Base-by-base conservation (phyloP, 2,113 vertebrate species). In the Ptilorrhoa leucosticta region DNA sequence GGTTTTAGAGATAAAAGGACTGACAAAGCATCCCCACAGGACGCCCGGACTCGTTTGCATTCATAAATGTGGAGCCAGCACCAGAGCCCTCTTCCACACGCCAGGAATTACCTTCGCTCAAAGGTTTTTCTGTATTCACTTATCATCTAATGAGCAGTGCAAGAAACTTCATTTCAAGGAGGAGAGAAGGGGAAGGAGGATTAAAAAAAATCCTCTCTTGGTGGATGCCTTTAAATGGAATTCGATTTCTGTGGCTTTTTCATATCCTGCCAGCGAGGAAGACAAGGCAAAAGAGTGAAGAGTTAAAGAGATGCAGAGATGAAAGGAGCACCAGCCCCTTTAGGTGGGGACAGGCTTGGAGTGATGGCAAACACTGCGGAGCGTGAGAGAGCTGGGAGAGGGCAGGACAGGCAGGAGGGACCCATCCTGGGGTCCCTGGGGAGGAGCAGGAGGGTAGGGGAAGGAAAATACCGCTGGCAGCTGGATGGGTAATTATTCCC, bases 1-100 rank as follows among this genome's bases (percentile, higher is more conserved):
- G 96, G 95, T 87, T 96, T 96, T 71, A 93, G 95, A 96, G 96
- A 97, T 97, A 95, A 97, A 97, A 97, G 93, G 90, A 77, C 96
- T n/a, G 94, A 97, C 94, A 97, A 97, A 97, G 93, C 95, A 95
- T 94, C 96, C 97, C 96, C 90, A 93, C 42, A 86, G 97, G 96
- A 97, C 8, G 26, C 88, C 68, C 1, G 39, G 90, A 83, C 95
- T 97, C 83, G 83, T 97, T 95, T 97, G 96, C 96, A 97, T 97
- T 97, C 96, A 91, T 85, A 94, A 97, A 89, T 47, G 96, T 75
- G 87, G 91, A 96, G 94, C 92, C 76, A 76, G 96, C 90, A 42
- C 96, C 56, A 65, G 83, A 45, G 91, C 85, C 95, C 91, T 93
- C 94, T 94, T 94, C 94, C 31, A 47, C 90, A 35, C 39, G 26